Percentiles rank a stretch among this genome's conserved stretches.
These are phyloP conservation scores for Gerris lacustris DNA, from an alignment of 2,888 invertebrate genomes.

Conservation along the genomic window DNA sequence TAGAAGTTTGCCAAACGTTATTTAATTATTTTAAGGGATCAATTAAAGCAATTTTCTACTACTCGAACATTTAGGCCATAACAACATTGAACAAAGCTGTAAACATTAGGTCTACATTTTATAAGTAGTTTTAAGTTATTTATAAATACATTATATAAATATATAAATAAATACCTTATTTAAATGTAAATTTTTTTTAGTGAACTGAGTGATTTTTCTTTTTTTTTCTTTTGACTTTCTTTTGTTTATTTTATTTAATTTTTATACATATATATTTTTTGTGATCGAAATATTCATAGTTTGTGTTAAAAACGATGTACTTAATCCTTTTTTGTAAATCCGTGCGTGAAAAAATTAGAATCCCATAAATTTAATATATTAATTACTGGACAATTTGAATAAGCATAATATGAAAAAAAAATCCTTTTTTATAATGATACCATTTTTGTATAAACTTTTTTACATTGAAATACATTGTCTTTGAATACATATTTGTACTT, in stretches of 20 bases:
- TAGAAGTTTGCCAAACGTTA: conserved; percentile 26
- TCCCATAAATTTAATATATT: no score
- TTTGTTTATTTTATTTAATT: background rate
- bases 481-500: conserved; percentile 1
- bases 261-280: background rate
- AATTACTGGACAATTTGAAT: no score
- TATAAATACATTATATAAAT: conserved; percentile 6
- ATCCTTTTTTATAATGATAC: no score
- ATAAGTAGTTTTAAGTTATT: conserved; percentile 13
- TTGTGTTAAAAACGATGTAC: background rate
- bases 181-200: background rate
- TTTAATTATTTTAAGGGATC: conserved; percentile 17
- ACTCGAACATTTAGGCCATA: conserved; percentile 29
- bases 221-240: background rate
- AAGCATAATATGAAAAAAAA: no score
- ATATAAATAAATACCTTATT: background rate
- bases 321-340: background rate
- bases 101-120: conserved; percentile 6
- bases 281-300: background rate
- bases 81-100: background rate
- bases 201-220: conserved; percentile 1
- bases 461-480: background rate
- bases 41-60: conserved; percentile 26
- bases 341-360: background rate
- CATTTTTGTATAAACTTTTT: background rate